Base-by-base conservation (phyloP, 2,888 invertebrate species). In the Andrena bicolor region DNA sequence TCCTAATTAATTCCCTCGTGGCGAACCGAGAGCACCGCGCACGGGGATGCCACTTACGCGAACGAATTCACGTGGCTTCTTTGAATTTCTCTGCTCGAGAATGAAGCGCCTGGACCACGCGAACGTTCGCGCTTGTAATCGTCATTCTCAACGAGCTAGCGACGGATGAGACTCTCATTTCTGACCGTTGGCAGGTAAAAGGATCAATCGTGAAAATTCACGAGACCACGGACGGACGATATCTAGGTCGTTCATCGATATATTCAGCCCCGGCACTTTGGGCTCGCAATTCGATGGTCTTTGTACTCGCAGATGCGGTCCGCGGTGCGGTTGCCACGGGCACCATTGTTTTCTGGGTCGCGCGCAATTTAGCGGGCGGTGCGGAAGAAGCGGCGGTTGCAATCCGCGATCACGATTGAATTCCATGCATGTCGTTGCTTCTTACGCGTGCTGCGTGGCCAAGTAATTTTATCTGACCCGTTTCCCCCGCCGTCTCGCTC, bases 1-100 rank as follows among this genome's bases (percentile, higher is more conserved):
- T 70, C 76, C 82, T 83, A 83, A 83, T 83, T 83, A 83, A 76
- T 83, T 73, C 60, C 49, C 48, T 73, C 26, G 41, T 23, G 41
- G 8, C 28, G 2, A 16, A 1, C 2, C 26, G 7, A 32, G 51
- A 60, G 13, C 26, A 20, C 7, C 41, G 8, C 48, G 41, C 13
- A 13, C 13, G 13, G 41, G 41, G 13, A 41, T 41, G 41, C 41
- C 41, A 41, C 41, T 41, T 13, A 0, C 41, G 41, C 30, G 7
- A 13, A 20, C n/a, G 10, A 5, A 41, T 53, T 23, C 28, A 30
- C 16, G 26, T 64, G 1, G n/a, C 66, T 77, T 53, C 61, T 76
- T 61, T 16, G n/a, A 48, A 63, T 76, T 48, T 72, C 41, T 10
- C 49, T 51, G 41, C 4, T 41, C 16, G 41, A 16, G 20, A 51